These are phyloP conservation scores for Synanthedon tipuliformis DNA, from an alignment of 2,888 invertebrate genomes.

Conservation along the genomic window DNA sequence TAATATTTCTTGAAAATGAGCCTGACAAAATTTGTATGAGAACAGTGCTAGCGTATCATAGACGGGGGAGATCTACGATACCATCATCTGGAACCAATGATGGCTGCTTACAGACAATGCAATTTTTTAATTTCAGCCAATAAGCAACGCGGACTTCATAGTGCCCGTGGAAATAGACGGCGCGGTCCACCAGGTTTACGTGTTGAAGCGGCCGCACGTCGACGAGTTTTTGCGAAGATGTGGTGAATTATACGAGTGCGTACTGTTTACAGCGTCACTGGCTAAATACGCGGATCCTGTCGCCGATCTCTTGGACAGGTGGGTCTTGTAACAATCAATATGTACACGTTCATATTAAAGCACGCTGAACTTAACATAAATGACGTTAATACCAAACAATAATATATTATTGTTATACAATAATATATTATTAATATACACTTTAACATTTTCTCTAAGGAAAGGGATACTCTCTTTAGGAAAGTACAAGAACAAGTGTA, in stretches of 20 bases:
- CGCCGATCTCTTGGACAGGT: slow-evolving; percentile 94
- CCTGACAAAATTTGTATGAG: no score
- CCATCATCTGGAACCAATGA: neutral
- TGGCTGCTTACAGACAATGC: neutral
- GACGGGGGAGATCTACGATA: neutral
- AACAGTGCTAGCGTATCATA: no score
- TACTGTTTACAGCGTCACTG: slow-evolving; percentile 98
- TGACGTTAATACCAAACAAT: no score
- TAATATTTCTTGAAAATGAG: no score
- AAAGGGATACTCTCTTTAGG: no score
- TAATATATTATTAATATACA: no score
- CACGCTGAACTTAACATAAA: no score
- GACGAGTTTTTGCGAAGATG: slow-evolving; percentile 98
- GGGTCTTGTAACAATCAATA: neutral
- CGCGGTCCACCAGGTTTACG: slow-evolving; percentile 98
- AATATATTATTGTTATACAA: no score
- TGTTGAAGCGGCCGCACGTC: slow-evolving; percentile 98
- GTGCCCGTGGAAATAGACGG: slow-evolving; percentile 99
- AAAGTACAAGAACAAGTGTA: no score
- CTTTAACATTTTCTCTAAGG: no score
- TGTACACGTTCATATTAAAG: no score
- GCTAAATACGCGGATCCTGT: slow-evolving; percentile 99
- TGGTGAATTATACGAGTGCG: slow-evolving; percentile 99
- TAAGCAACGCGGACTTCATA: slow-evolving; percentile 99
- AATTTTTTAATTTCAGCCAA: slow-evolving; percentile 79